These are phyloP conservation scores for Stigmatopora nigra DNA, from an alignment of 2,113 vertebrate species.

Conservation along the genomic window DNA sequence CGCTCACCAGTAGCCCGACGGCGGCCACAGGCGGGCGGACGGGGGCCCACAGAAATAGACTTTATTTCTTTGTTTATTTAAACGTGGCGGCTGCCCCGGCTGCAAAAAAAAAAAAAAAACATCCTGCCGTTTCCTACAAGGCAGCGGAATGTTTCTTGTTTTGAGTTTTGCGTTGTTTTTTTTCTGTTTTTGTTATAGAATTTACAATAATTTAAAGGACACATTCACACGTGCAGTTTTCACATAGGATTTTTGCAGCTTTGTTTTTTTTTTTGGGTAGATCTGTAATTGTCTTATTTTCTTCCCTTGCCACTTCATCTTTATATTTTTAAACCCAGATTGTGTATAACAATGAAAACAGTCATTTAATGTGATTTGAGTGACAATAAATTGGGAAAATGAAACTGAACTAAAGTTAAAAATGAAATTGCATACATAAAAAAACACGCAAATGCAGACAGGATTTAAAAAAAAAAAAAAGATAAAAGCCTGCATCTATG, in stretches of 20 bases:
- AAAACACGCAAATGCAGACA: not conserved
- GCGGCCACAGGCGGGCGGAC: not conserved
- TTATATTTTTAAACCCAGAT: constrained; percentile 78
- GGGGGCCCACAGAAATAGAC: constrained; percentile 6
- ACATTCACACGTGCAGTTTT: constrained; percentile 31
- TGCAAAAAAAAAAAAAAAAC: no score
- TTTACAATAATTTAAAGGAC: constrained; percentile 82
- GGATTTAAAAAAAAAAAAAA: constrained; percentile 18
- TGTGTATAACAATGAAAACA: constrained; percentile 71
- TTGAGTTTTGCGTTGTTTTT: constrained; percentile 87
- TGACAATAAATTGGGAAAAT: constrained; percentile 40
- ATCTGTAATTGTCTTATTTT: constrained; percentile 66
- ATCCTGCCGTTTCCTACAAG: constrained; percentile 5
- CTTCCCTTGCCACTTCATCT: constrained; percentile 16
- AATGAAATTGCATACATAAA: constrained; percentile 44
- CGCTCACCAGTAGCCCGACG: constrained; percentile 83
- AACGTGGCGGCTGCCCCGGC: constrained; percentile 21
- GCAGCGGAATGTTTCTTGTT: constrained; percentile 73
- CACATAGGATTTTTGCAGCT: constrained; percentile 83
- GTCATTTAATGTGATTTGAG: constrained; percentile 73
- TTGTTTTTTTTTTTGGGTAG: constrained; percentile 70
- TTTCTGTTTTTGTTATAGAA: constrained; percentile 71
- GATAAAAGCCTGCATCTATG: constrained; percentile 79
- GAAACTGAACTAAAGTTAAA: constrained; percentile 62
- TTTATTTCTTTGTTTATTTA: constrained; percentile 36